These are phyloP conservation scores for Zaprionus africanus DNA, from an alignment of 1,140 invertebrate species.

Conservation along the genomic window DNA sequence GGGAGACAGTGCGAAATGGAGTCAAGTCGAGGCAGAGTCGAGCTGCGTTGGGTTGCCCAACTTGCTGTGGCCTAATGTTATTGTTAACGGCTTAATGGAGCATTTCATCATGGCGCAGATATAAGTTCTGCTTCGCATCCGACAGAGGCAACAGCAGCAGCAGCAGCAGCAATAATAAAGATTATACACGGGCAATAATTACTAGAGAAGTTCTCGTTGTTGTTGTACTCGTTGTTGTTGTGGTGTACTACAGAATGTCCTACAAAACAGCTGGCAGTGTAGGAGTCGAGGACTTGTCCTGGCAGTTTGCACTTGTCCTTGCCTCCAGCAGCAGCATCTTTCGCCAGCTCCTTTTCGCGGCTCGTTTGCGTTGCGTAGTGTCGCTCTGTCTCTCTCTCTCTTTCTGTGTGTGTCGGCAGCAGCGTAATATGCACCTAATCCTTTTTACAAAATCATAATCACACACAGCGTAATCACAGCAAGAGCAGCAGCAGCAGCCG, in stretches of 20 bases:
- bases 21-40: constrained; percentile 1
- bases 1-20: constrained; percentile 25
- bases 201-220: constrained; percentile 43
- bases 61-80: constrained; percentile 61
- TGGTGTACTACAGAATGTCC: constrained; percentile 25
- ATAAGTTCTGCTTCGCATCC: constrained; percentile 40
- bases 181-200: constrained; percentile 82
- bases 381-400: neutral
- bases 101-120: constrained; percentile 62
- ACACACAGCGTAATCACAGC: constrained; percentile 75
- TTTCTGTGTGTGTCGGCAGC: constrained; percentile 26
- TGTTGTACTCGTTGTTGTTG: constrained; percentile 40
- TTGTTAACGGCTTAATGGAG: constrained; percentile 82
- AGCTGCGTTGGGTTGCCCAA: constrained; percentile 15
- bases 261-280: constrained; percentile 42
- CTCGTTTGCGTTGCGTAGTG: constrained; percentile 65
- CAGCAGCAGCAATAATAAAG: constrained; percentile 72
- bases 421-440: constrained; percentile 79
- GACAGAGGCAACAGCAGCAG: neutral
- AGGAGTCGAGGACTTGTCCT: constrained; percentile 17
- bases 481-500: constrained; percentile 27
- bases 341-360: constrained; percentile 58
- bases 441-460: constrained; percentile 82
- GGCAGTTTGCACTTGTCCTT: constrained; percentile 39
- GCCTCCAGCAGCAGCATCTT: constrained; percentile 38